phyloP scores from a whole-genome alignment of 1,140 invertebrate genomes.

The Thaumatotibia leucotreta region DNA sequence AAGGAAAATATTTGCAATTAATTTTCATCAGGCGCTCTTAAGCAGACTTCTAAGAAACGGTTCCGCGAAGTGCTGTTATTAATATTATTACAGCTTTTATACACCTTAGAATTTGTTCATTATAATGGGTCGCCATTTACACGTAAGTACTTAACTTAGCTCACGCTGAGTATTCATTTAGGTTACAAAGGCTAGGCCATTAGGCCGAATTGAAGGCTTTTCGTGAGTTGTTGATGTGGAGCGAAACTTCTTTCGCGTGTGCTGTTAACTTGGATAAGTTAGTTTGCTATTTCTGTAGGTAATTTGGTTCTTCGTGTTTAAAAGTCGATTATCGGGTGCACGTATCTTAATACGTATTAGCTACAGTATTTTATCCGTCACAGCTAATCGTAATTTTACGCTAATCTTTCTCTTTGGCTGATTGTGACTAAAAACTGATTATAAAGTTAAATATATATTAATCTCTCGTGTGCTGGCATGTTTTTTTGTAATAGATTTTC shows the following conservation, averaged over 20 bases:
- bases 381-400: too few species aligned
- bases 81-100: background rate
- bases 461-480: too few species aligned
- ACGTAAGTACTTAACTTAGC: background rate
- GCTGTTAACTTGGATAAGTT: background rate
- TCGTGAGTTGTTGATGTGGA: background rate
- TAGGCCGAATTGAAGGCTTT: background rate
- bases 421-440: too few species aligned
- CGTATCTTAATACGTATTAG: too few species aligned
- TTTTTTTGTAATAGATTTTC: too few species aligned
- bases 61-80: background rate
- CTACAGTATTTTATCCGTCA: too few species aligned
- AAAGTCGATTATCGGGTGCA: background rate
- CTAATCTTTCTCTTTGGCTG: too few species aligned
- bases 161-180: background rate
- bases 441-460: too few species aligned
- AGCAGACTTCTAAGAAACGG: background rate
- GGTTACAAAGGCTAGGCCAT: background rate
- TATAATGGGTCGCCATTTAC: background rate
- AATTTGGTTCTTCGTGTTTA: background rate
- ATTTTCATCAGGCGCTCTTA: background rate
- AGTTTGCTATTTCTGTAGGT: background rate
- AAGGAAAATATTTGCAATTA: background rate
- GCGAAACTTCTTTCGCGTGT: background rate
- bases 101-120: background rate